Percentiles rank a stretch among this genome's conserved stretches.
Evolutionary conservation across 2,113 vertebrate genomes (phyloP).

Genomic region (Phylloscopus trochilus): DNA sequence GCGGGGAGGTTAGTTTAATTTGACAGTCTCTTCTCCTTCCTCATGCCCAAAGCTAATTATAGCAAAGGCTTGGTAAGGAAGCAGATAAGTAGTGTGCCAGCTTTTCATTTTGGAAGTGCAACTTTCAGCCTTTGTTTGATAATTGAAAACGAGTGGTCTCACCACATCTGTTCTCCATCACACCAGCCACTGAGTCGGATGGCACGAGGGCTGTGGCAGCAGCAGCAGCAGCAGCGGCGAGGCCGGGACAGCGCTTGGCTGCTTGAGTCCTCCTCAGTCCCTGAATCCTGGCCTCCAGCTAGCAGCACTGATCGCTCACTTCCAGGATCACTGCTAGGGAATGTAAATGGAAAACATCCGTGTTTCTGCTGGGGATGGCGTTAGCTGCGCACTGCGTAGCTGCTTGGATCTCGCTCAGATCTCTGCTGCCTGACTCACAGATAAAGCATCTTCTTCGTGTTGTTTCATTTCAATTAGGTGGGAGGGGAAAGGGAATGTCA

Average conservation of each 20-base stretch:
- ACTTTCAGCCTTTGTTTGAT: slow-evolving; percentile 49
- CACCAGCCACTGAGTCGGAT: neutral
- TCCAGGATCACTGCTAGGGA: neutral
- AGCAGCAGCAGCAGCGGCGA: neutral
- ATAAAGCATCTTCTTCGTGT: slow-evolving; percentile 15
- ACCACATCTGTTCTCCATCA: slow-evolving; percentile 30
- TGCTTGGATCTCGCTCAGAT: neutral
- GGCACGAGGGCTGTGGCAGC: neutral
- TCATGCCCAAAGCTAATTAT: slow-evolving; percentile 22
- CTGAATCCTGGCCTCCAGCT: neutral
- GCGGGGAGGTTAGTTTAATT: neutral
- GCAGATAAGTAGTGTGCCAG: slow-evolving; percentile 8
- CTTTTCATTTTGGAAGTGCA: slow-evolving; percentile 24
- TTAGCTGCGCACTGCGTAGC: neutral
- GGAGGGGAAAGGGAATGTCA: neutral
- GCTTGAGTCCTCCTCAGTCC: fast-evolving
- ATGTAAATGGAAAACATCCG: slow-evolving; percentile 38
- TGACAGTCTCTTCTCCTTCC: neutral
- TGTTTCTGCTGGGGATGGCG: neutral
- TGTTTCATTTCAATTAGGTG: slow-evolving; percentile 2
- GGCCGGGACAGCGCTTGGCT: fast-evolving
- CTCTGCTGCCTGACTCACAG: slow-evolving; percentile 11
- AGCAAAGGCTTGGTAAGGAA: slow-evolving; percentile 17
- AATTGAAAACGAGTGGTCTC: slow-evolving; percentile 42
- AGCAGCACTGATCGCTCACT: fast-evolving